These are phyloP conservation scores for Nudaria mundana DNA, from an alignment of 2,888 invertebrate genomes.

Conservation along the genomic window DNA sequence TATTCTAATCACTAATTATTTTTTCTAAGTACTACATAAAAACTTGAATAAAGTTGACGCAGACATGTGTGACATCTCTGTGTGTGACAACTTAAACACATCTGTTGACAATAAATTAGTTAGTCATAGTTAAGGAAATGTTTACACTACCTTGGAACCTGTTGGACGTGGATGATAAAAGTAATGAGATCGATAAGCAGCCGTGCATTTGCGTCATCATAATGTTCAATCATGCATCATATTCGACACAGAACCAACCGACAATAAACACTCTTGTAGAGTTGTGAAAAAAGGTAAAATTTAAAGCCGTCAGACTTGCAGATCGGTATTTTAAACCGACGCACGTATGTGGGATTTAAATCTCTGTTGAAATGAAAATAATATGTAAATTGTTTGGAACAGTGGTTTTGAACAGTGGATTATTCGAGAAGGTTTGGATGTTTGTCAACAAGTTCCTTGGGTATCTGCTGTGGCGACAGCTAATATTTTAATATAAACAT, in stretches of 20 bases:
- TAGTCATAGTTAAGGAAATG: conserved; percentile 29
- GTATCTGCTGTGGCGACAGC: too few species aligned
- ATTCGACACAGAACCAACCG: conserved; percentile 35
- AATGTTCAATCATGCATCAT: conserved; percentile 62
- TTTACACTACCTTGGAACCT: conserved; percentile 30
- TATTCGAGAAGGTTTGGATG: too few species aligned
- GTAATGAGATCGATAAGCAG: conserved; percentile 71
- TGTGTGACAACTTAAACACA: too few species aligned
- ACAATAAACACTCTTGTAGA: conserved; percentile 26
- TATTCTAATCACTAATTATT: too few species aligned
- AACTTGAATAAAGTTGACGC: too few species aligned
- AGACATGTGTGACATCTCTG: too few species aligned
- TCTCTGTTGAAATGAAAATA: conserved; percentile 8
- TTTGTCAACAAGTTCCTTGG: too few species aligned
- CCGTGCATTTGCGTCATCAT: conserved; percentile 60
- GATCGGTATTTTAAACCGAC: too few species aligned
- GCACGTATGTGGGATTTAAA: conserved; percentile 12
- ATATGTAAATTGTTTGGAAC: not conserved
- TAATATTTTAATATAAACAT: too few species aligned
- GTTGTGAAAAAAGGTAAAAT: conserved; percentile 16
- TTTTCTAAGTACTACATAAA: too few species aligned
- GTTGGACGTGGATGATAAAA: conserved; percentile 46
- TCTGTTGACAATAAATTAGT: too few species aligned
- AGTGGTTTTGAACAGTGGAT: too few species aligned
- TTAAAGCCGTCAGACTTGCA: conserved; percentile 11